Evolutionary conservation across 2,888 invertebrate genomes (phyloP).

Genomic region (Lymantria monacha): DNA sequence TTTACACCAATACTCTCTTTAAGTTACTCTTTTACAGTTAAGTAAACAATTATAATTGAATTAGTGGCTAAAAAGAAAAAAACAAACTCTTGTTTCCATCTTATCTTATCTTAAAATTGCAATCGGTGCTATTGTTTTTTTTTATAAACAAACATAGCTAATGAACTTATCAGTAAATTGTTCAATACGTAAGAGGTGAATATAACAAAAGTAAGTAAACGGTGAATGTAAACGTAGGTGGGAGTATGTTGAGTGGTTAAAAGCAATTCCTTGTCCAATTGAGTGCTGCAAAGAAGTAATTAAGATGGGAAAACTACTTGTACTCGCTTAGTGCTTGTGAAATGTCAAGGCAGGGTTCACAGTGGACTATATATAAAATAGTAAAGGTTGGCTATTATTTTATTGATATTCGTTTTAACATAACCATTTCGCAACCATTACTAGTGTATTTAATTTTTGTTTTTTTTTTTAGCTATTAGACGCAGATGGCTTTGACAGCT

Average conservation of each 20-base stretch:
- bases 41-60: not conserved
- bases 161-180: constrained; percentile 4
- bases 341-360: constrained; percentile 29
- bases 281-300: constrained; percentile 53
- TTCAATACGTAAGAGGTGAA: constrained; percentile 14
- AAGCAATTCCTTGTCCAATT: constrained; percentile 55
- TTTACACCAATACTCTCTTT: too few species aligned
- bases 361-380: not conserved
- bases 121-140: not conserved
- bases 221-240: constrained; percentile 26
- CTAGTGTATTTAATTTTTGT: too few species aligned
- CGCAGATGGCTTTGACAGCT: too few species aligned
- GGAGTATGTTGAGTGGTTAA: constrained; percentile 41
- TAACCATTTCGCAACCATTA: too few species aligned
- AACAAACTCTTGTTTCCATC: not conserved
- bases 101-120: not conserved
- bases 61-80: not conserved
- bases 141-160: not conserved
- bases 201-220: constrained; percentile 29
- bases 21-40: too few species aligned
- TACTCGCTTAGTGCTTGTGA: constrained; percentile 30
- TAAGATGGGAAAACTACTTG: constrained; percentile 45
- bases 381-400: too few species aligned
- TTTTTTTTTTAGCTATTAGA: too few species aligned
- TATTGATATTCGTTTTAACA: too few species aligned